These are phyloP conservation scores for Unio delphinus DNA, from an alignment of 2,888 invertebrate species.

Conservation along the genomic window DNA sequence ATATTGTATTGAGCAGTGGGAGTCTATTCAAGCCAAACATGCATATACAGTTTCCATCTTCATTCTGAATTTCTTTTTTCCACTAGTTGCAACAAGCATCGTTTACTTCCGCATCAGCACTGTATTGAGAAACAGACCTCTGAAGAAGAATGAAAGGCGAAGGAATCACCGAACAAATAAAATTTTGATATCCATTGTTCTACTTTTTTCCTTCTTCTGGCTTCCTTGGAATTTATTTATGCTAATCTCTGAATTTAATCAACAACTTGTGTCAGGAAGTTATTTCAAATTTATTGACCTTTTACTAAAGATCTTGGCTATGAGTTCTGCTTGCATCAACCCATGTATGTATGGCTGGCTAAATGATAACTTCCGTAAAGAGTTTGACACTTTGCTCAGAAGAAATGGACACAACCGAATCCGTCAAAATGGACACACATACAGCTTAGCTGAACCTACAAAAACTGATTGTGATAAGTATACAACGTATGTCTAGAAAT, in stretches of 20 bases:
- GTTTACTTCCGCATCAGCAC: slow-evolving; percentile 62
- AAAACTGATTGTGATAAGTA: slow-evolving; percentile 24
- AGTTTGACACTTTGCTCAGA: slow-evolving; percentile 52
- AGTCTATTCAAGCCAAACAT: slow-evolving; percentile 37
- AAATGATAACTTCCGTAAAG: slow-evolving; percentile 69
- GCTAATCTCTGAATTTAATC: slow-evolving; percentile 60
- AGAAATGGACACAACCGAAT: slow-evolving; percentile 31
- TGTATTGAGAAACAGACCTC: slow-evolving; percentile 56
- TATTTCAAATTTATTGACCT: slow-evolving; percentile 64
- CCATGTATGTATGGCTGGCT: slow-evolving; percentile 71
- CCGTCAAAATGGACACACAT: slow-evolving; percentile 37
- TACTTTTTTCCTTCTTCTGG: slow-evolving; percentile 68
- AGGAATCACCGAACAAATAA: slow-evolving; percentile 62
- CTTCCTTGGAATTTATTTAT: slow-evolving; percentile 66
- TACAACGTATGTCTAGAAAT: slow-evolving; percentile 14
- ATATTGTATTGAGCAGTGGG: slow-evolving; percentile 66
- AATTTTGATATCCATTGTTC: slow-evolving; percentile 66
- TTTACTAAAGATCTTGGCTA: slow-evolving; percentile 66
- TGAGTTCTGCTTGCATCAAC: slow-evolving; percentile 69
- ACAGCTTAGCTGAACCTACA: slow-evolving; percentile 22
- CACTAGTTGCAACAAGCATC: slow-evolving; percentile 58
- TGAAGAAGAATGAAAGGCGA: slow-evolving; percentile 53
- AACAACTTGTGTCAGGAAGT: slow-evolving; percentile 43
- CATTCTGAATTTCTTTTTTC: slow-evolving; percentile 63
- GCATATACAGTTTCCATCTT: slow-evolving; percentile 61